A percentile compares a stretch with the other conserved stretches of the same genome.
Evolutionary conservation across 2,888 invertebrate genomes (phyloP).

Genomic region (Poecilobothrus nobilitatus): DNA sequence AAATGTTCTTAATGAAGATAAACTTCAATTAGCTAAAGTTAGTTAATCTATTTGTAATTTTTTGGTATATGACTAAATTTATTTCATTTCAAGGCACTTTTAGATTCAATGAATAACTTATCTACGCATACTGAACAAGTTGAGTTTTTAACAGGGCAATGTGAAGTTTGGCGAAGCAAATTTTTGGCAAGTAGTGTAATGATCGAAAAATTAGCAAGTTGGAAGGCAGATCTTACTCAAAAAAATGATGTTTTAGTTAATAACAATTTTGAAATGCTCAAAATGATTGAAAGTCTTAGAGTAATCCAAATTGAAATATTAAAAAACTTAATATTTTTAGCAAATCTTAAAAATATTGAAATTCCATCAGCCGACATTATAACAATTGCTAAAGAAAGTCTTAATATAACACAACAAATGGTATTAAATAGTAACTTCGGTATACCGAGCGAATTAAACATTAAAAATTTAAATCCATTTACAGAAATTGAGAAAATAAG

Average conservation of each 20-base stretch:
- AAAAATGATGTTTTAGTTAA: slow-evolving; percentile 40
- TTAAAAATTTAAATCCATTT: slow-evolving; percentile 34
- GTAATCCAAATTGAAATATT: slow-evolving; percentile 41
- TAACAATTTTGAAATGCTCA: slow-evolving; percentile 37
- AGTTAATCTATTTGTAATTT: neutral
- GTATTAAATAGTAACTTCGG: slow-evolving; percentile 42
- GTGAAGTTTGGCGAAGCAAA: slow-evolving; percentile 95
- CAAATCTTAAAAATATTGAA: slow-evolving; percentile 39
- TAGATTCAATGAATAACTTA: slow-evolving; percentile 77
- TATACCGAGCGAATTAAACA: slow-evolving; percentile 37
- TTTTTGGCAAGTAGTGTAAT: slow-evolving; percentile 90
- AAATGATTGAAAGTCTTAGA: slow-evolving; percentile 41
- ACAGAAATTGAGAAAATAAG: slow-evolving; percentile 41
- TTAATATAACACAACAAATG: slow-evolving; percentile 42
- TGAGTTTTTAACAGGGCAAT: slow-evolving; percentile 86
- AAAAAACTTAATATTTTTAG: slow-evolving; percentile 40
- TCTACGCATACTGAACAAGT: slow-evolving; percentile 86
- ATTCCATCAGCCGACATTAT: slow-evolving; percentile 39
- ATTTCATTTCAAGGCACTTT: slow-evolving; percentile 51
- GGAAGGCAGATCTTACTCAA: slow-evolving; percentile 70
- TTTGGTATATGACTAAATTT: too few relatives aligned
- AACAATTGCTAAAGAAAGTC: slow-evolving; percentile 39
- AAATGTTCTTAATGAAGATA: slow-evolving; percentile 85
- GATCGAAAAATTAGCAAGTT: slow-evolving; percentile 83
- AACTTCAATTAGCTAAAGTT: slow-evolving; percentile 65